Conservation (phyloP, 2,113 vertebrate genomes). For the Tricholaema leucomelas region DNA sequence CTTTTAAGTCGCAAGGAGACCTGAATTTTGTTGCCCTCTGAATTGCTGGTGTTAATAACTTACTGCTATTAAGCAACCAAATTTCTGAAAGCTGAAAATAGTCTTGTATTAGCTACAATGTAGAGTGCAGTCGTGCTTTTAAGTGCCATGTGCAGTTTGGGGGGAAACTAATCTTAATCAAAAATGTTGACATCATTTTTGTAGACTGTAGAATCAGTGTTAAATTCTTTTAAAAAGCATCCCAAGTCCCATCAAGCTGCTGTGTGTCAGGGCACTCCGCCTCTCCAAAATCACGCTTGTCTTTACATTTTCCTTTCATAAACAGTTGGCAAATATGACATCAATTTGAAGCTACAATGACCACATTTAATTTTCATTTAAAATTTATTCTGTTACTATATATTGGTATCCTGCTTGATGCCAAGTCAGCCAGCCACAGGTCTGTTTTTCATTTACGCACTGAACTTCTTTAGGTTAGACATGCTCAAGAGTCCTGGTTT, state of each 20-base stretch:
- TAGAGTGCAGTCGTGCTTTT: not conserved
- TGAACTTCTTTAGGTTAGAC: slow-evolving; percentile 73
- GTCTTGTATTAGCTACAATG: not conserved
- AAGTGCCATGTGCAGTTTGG: not conserved
- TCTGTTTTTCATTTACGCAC: slow-evolving; percentile 75
- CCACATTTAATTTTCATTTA: slow-evolving; percentile 77
- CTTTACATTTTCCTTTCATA: slow-evolving; percentile 60
- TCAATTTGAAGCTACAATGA: slow-evolving; percentile 72
- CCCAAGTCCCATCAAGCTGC: slow-evolving; percentile 24
- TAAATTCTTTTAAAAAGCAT: slow-evolving; percentile 34
- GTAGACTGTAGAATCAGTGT: not conserved
- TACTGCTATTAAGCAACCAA: not conserved
- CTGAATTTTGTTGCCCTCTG: not conserved
- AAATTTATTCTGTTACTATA: slow-evolving; percentile 72
- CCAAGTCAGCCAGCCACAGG: slow-evolving; percentile 72
- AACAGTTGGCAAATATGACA: slow-evolving; percentile 61
- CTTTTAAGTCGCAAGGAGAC: not conserved
- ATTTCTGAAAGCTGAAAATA: slow-evolving; percentile 17
- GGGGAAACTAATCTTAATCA: not conserved
- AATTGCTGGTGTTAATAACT: not conserved
- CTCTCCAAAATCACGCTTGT: slow-evolving; percentile 46
- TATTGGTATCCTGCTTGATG: slow-evolving; percentile 66
- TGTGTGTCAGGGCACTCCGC: slow-evolving; percentile 5
- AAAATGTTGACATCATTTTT: not conserved
- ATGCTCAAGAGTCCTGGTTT: slow-evolving; percentile 75